These are phyloP conservation scores for Plotosus lineatus DNA, from an alignment of 2,113 vertebrate species.

Conservation along the genomic window DNA sequence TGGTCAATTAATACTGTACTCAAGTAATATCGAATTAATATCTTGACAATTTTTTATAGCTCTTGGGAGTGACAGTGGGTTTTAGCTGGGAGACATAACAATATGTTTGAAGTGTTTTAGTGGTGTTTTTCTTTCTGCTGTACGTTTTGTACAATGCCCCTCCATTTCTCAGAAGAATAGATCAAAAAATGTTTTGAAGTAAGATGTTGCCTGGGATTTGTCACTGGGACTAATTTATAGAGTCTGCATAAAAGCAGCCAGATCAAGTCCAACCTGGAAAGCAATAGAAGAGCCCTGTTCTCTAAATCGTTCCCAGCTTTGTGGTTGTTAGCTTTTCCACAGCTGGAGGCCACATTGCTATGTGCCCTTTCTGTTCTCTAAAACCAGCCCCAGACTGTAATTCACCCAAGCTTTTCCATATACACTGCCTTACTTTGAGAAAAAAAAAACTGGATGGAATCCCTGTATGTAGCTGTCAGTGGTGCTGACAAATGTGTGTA, in stretches of 20 bases:
- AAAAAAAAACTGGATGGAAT: conserved; percentile 31
- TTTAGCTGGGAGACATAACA: not conserved
- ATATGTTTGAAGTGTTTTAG: not conserved
- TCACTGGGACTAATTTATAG: conserved; percentile 34
- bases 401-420: conserved; percentile 38
- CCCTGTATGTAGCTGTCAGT: conserved; percentile 39
- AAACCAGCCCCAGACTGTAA: conserved; percentile 36
- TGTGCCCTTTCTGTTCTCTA: conserved; percentile 32
- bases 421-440: conserved; percentile 14
- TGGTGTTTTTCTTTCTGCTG: not conserved
- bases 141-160: not conserved
- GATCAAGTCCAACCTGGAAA: not conserved
- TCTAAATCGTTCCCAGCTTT: conserved; percentile 39
- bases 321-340: conserved; percentile 50
- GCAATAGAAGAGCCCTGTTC: conserved; percentile 1
- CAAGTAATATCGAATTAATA: no score
- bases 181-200: conserved; percentile 27
- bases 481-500: conserved; percentile 51
- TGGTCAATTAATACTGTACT: conserved; percentile 14
- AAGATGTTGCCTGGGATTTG: conserved; percentile 22
- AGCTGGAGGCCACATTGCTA: conserved; percentile 43
- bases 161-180: conserved; percentile 11
- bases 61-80: not conserved
- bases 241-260: not conserved
- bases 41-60: conserved; percentile 7